Base-by-base conservation (phyloP, 2,797 vertebrate species). In the Parauchenoglanis ngamensis region DNA sequence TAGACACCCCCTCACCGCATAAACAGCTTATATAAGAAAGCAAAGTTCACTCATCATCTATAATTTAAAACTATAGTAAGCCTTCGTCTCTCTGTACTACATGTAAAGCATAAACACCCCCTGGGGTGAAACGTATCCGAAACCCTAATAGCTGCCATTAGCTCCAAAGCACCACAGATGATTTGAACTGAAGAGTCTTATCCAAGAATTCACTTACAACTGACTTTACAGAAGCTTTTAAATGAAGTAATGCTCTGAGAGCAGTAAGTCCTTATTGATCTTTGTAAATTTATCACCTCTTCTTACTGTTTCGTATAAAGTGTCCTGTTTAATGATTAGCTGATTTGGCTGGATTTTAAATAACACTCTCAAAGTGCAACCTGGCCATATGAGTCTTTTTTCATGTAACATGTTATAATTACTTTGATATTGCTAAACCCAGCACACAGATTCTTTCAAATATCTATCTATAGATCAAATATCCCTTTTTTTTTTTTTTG, bases 121-220 rank as follows among this genome's bases (percentile, higher is more conserved):
- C 52, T 63, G 46, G 86, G 86, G 90, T 86, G 35, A 88, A 73
- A 82, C 88, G 35, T 81, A 85, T 85, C 59, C 21, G n/a, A 72
- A 85, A 79, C 68, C 61, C 59, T 89, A 86, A 91, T 89, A 75
- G 86, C 79, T 88, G 89, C 87, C 80, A 87, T 91, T 88, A 89
- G 73, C 86, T 87, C 49, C n/a, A 61, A 65, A 76, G 81, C 70
- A 44, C 49, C 75, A 21, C 79, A 31, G 65, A 88, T 86, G 72
- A 54, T 84, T 85, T 86, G 83, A 89, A 56, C 88, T 40, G 80
- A 84, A 57, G 44, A 89, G 83, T 84, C 86, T 85, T 83, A 87
- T 84, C 61, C 80, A 82, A 84, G 75, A 65, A 52, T 85, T 85
- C 86, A 84, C 82, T 89, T 44, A 84, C 46, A 87, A 82, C 56